These are phyloP conservation scores for Eunapius fragilis DNA, from an alignment of 37 sponge, comb jelly and placozoan genomes.

Conservation along the genomic window DNA sequence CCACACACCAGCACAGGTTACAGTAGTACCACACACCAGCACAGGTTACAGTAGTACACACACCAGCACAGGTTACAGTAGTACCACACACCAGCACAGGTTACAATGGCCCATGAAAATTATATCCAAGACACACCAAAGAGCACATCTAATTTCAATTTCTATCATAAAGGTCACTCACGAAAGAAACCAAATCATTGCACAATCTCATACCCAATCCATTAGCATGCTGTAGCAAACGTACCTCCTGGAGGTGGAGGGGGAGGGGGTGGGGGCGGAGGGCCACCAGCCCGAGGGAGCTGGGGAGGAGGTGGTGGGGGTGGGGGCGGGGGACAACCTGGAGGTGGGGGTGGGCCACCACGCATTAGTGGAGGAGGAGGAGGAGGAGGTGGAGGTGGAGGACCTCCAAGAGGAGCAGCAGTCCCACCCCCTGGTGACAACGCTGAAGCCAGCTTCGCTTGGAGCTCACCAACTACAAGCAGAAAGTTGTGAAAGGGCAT, in stretches of 20 bases:
- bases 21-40: too few species aligned
- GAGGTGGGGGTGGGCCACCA: constrained; percentile 34
- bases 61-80: too few species aligned
- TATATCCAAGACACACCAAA: too few species aligned
- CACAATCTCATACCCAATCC: not conserved
- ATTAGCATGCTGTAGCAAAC: not conserved
- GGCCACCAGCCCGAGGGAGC: constrained; percentile 44
- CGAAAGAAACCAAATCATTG: too few species aligned
- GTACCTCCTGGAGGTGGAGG: constrained; percentile 54
- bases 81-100: too few species aligned
- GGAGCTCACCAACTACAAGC: constrained; percentile 57
- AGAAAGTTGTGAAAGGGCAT: not conserved
- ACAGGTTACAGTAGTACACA: too few species aligned
- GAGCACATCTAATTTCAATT: not conserved
- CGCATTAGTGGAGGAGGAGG: constrained; percentile 43
- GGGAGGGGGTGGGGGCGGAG: constrained; percentile 65
- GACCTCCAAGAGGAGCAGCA: constrained; percentile 24
- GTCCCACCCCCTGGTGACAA: not conserved
- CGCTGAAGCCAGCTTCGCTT: constrained; percentile 41
- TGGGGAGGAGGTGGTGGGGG: constrained; percentile 58
- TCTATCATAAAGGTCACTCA: too few species aligned
- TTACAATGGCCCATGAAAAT: too few species aligned
- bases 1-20: too few species aligned
- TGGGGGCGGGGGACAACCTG: constrained; percentile 17
- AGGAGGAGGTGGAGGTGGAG: constrained; percentile 46